These are phyloP conservation scores for Nematolebias whitei DNA, from an alignment of 2,113 vertebrate genomes.

Conservation along the genomic window DNA sequence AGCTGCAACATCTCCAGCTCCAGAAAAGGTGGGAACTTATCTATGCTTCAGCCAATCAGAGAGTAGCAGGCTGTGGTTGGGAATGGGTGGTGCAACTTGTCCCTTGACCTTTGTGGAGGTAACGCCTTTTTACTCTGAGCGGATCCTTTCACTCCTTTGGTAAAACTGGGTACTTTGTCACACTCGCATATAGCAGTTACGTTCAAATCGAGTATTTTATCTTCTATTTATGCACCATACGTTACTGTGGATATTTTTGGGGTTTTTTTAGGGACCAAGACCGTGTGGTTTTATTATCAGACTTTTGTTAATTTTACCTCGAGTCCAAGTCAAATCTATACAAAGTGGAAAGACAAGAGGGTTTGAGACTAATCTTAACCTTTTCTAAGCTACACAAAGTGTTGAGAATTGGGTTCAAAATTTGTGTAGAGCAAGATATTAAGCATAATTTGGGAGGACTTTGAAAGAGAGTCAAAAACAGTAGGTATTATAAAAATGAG, in stretches of 20 bases:
- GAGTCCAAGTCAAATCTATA: constrained; percentile 29
- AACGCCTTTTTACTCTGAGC: constrained; percentile 32
- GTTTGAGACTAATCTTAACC: constrained; percentile 45
- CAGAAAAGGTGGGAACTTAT: constrained; percentile 48
- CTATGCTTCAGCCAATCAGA: constrained; percentile 54
- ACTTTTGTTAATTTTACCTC: constrained; percentile 39
- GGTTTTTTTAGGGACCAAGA: constrained; percentile 44
- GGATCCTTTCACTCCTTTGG: constrained; percentile 36
- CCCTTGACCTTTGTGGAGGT: constrained; percentile 42
- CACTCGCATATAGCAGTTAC: constrained; percentile 42
- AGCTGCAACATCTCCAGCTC: constrained; percentile 62
- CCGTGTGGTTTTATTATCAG: constrained; percentile 35
- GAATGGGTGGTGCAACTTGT: constrained; percentile 36
- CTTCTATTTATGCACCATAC: constrained; percentile 45
- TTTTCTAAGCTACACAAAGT: constrained; percentile 48
- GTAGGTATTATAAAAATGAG: constrained; percentile 24
- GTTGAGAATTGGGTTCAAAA: constrained; percentile 34
- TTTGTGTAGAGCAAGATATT: constrained; percentile 39
- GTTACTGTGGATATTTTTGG: constrained; percentile 32
- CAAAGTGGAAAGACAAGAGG: constrained; percentile 36
- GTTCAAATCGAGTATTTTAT: constrained; percentile 40
- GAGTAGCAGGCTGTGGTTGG: constrained; percentile 51
- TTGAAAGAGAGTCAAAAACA: constrained; percentile 11
- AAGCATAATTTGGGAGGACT: constrained; percentile 39
- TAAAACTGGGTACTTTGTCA: constrained; percentile 34